Evolutionary conservation across 2,797 vertebrate species (phyloP), one percentile per base, ranked within the genome.

Genomic region (Otus scops): DNA sequence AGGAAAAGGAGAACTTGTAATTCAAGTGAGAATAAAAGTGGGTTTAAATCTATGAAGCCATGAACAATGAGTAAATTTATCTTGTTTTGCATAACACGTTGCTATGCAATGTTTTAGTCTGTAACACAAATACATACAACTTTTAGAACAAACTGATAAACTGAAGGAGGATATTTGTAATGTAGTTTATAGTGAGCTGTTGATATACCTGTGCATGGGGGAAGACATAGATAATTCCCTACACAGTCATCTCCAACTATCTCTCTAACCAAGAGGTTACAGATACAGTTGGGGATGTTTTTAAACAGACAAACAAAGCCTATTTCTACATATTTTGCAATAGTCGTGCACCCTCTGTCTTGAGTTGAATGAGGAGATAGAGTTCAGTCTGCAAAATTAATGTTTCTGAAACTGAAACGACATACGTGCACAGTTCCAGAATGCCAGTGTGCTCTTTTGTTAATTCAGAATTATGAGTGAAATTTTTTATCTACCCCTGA

Each of bases 171-270:
- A 17, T 89, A 94, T 95, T 93, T 94, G 75, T 96, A 76, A 45
- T 71, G 30, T 85, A 79, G 59, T 50, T 95, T 85, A 78, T 79
- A 71, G 36, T 24, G 26, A 34, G 20, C 70, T 92, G 36, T 78
- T 92, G 50, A 93, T 95, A 70, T 71, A 65, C 56, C 45, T 67
- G 38, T 92, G 68, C 53, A 50, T 89, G 45, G 63, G 41, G 38
- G 32, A 92, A 75, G 69, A 30, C 43, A 38, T 50, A 56, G 43
- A n/a, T 86, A 93, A 90, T 94, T 96, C 75, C 61, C 80, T 89
- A 76, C 11, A 56, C 22, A 32, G n/a, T 86, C 14, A 83, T 85
- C 67, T 95, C 59, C 74, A 85, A 32, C 93, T 89, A 7, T 64
- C 6, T 54, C 53, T 68, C 21, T 78, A 32, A 45, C 10, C 50